These are phyloP conservation scores for Grammomys surdaster DNA, from an alignment of 2,113 vertebrate species.

Conservation along the genomic window DNA sequence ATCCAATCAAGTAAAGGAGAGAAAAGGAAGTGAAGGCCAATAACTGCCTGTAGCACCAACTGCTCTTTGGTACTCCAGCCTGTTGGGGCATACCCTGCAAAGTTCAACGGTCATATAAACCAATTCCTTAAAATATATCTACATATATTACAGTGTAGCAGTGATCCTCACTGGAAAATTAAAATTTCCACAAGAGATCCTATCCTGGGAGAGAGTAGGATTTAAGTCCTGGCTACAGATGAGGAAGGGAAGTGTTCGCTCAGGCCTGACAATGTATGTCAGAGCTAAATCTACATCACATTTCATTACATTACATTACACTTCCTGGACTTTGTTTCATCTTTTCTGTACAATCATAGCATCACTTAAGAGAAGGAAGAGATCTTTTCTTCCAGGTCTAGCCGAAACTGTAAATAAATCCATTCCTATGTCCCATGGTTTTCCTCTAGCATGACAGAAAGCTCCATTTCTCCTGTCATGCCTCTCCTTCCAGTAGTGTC, in stretches of 20 bases:
- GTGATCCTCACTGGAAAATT: background rate
- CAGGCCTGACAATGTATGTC: background rate
- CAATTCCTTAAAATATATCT: slow-evolving; percentile 41
- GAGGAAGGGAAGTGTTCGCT: background rate
- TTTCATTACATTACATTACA: background rate
- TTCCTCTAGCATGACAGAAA: background rate
- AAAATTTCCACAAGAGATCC: background rate
- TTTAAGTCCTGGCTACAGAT: background rate
- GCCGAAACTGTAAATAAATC: background rate
- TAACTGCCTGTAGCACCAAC: background rate
- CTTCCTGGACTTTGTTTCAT: background rate
- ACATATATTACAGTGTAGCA: background rate
- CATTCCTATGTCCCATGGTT: background rate
- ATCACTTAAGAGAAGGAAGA: background rate
- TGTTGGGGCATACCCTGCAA: background rate
- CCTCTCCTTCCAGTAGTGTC: background rate
- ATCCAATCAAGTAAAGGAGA: background rate
- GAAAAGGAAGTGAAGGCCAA: background rate
- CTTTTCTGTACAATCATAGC: background rate
- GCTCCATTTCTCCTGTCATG: background rate
- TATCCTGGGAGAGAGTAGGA: background rate
- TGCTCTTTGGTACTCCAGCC: background rate
- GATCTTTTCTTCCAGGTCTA: background rate
- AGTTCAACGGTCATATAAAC: background rate
- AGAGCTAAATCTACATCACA: background rate